Evolutionary conservation across 2,113 vertebrate species (phyloP), one percentile per base, ranked within the genome.

Genomic region (Chinchilla lanigera): DNA sequence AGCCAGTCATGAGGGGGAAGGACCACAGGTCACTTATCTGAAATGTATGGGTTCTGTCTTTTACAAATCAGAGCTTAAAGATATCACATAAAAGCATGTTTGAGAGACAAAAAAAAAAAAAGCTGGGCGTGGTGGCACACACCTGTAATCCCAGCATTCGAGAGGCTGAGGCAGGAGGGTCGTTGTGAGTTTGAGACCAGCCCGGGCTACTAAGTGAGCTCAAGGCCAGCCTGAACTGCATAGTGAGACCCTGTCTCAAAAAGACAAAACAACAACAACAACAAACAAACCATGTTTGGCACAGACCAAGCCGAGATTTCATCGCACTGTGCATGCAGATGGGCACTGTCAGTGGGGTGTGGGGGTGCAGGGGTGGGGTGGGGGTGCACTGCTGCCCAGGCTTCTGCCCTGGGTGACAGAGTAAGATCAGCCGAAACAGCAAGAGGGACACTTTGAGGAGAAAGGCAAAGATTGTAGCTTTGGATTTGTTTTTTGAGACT

Each of bases 261-360:
- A n/a, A n/a, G n/a, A n/a, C n/a, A n/a, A n/a, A n/a, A n/a, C n/a
- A n/a, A n/a, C n/a, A n/a, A n/a, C n/a, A n/a, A n/a, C n/a, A n/a
- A n/a, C n/a, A n/a, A n/a, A n/a, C n/a, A 65, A 71, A 17, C 28
- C 81, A 78, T 9, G 20, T 28, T 77, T 41, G 26, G 17, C 56
- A 38, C 16, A 33, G 61, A 44, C 73, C 13, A 81, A 24, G 11
- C 10, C 0, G 24, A 77, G 56, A 44, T 8, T 47, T 4, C 22
- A 17, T 58, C 16, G 65, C 67, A 11, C 20, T 6, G 73, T 60
- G 73, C 3, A 33, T 2, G 20, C 30, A 5, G 38, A 73, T 22
- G 30, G 61, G 60, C 13, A 0, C 3, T 0, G 7, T 30, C 2
- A 30, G 24, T 9, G 0, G 28, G 83, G 38, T 0, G 10, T 44